Base-by-base conservation (phyloP, 2,888 invertebrate species). In the Hoplodrina blanda region DNA sequence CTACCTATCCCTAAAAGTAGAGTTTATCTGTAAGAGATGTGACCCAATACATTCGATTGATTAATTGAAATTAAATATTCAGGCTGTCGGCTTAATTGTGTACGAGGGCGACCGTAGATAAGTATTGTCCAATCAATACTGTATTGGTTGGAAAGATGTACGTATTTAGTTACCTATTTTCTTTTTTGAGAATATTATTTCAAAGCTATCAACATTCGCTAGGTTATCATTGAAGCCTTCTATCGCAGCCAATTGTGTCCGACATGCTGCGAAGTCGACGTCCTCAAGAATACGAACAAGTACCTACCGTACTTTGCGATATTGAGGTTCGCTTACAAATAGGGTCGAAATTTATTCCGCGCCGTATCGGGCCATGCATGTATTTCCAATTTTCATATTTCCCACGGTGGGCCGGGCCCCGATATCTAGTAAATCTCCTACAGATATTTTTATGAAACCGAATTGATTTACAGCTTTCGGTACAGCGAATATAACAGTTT, bases 331-430 rank as follows among this genome's bases (percentile, higher is more conserved):
- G 88, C 89, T 88, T 89, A 90, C 92, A 93, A 94, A 94, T 93
- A 92, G 91, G 91, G 89, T 83, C 82, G 88, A 90, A 92, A 94
- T 94, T 93, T 94, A 94, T 94, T 91, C 89, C 90, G 85, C 89
- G 87, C 87, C 87, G 88, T 90, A 90, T 89, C 90, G 89, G 82
- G 87, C 88, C 88, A 88, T 82, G 87, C 88, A 85, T 83, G 86
- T 87, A 87, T 93, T 94, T 93, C 94, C 95, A 95, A 95, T 95
- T 95, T 95, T 94, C 95, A 93, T 95, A 95, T 95, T 94, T 95
- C 92, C 90, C 91, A 89, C 90, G 90, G 85, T 86, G 90, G 89
- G 89, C 88, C 86, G 88, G 84, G 85, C 85, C 83, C 72, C 86
- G 82, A 87, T 88, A 90, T 89, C 90, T 89, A 90, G 89, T 93